Evolutionary conservation across 1,140 invertebrate species (phyloP).

Genomic region (Micrasema longulum): DNA sequence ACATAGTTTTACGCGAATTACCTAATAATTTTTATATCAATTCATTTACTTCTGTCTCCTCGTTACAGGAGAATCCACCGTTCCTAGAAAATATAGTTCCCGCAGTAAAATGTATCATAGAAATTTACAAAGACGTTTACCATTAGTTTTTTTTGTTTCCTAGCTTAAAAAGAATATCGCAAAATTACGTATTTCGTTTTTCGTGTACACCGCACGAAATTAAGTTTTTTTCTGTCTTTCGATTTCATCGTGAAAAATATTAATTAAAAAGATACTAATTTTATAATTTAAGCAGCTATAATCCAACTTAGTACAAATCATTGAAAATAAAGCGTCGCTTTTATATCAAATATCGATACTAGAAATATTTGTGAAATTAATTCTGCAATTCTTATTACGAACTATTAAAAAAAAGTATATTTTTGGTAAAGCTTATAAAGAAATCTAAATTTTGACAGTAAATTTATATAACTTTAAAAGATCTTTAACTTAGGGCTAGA

Average conservation of each 20-base stretch:
- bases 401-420: background rate
- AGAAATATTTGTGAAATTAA: constrained; percentile 1
- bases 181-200: constrained; percentile 52
- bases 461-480: too few relatives aligned
- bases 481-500: constrained; percentile 7
- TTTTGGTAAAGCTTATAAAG: background rate
- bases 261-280: too few relatives aligned
- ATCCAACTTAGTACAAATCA: constrained; percentile 5
- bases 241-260: constrained; percentile 6
- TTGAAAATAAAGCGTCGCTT: background rate
- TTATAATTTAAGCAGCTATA: constrained; percentile 28
- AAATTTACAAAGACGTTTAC: constrained; percentile 35
- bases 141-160: constrained; percentile 27
- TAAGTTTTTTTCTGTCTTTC: constrained; percentile 24
- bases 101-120: constrained; percentile 5
- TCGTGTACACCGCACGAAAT: constrained; percentile 19
- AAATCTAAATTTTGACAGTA: constrained; percentile 5
- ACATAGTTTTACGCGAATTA: too few relatives aligned
- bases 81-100: constrained; percentile 39
- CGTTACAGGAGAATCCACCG: background rate
- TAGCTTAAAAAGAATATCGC: constrained; percentile 50
- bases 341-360: too few relatives aligned
- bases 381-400: background rate
- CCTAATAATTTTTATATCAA: constrained; percentile 36
- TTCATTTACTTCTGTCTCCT: background rate